A percentile compares a stretch with the other conserved stretches of the same genome.
These are phyloP conservation scores for Rotaria sp. DNA, from an alignment of 2,888 invertebrate species.

Conservation along the genomic window DNA sequence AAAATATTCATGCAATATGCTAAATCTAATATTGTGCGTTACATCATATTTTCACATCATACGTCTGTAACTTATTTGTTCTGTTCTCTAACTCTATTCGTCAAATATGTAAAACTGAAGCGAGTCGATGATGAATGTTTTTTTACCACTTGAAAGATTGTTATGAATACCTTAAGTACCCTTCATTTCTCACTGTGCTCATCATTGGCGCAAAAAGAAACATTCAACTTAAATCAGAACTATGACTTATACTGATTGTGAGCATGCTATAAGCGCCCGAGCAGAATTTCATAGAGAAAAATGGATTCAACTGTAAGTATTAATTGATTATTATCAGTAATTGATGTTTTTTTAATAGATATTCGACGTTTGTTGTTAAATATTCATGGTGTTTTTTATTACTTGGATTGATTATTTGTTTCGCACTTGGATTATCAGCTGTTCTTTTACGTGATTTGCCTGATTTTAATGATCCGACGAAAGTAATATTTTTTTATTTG, in stretches of 20 bases:
- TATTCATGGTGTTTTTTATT: constrained; percentile 30
- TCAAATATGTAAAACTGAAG: neutral
- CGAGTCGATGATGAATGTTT: neutral
- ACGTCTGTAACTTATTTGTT: neutral
- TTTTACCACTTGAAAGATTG: neutral
- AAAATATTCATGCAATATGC: neutral
- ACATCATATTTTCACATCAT: neutral
- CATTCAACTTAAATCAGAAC: neutral
- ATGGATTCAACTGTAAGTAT: neutral
- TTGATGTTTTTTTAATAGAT: neutral
- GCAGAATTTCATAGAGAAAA: neutral
- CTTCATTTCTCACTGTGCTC: neutral
- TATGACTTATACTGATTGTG: neutral
- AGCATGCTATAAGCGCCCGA: neutral
- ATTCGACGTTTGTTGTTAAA: constrained; percentile 34
- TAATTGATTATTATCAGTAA: neutral
- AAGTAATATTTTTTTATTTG: neutral
- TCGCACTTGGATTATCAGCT: neutral
- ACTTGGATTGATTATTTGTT: neutral
- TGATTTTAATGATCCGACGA: neutral
- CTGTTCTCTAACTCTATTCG: neutral
- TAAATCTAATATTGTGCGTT: neutral
- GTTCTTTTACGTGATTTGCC: neutral
- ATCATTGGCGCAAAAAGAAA: neutral
- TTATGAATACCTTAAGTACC: neutral